phyloP scores from a whole-genome alignment of 2,113 vertebrate genomes.

The Mobula birostris region DNA sequence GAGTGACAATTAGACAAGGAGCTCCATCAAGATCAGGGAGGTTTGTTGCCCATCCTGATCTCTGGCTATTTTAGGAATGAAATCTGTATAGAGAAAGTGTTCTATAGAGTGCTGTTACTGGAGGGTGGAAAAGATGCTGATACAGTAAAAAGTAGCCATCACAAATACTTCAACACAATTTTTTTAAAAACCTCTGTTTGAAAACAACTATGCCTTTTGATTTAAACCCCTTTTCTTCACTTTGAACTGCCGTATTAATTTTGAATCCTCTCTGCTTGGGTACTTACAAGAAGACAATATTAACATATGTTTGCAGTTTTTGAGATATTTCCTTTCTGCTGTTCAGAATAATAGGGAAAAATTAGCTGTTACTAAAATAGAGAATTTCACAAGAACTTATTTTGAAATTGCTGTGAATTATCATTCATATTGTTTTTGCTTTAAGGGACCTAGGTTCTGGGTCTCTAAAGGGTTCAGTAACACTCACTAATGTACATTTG shows the following conservation, averaged over 20 bases:
- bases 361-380: background rate
- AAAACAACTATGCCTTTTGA: background rate
- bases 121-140: background rate
- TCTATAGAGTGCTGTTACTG: background rate
- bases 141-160: background rate
- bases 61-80: no score
- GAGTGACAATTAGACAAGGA: background rate
- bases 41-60: no score
- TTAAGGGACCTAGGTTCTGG: background rate
- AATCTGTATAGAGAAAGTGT: background rate
- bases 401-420: background rate
- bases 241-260: background rate
- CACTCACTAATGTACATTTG: background rate
- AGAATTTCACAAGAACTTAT: background rate
- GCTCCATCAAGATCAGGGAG: no score
- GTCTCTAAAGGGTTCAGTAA: background rate
- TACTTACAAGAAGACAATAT: background rate
- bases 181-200: background rate
- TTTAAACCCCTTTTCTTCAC: background rate
- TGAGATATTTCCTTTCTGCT: background rate
- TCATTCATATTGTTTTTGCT: background rate
- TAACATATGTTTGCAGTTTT: background rate
- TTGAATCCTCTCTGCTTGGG: background rate
- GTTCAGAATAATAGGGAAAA: background rate
- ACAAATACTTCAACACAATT: background rate